Evolutionary conservation across 2,888 invertebrate species (phyloP).

Genomic region (Zhuqinia jingwanae): DNA sequence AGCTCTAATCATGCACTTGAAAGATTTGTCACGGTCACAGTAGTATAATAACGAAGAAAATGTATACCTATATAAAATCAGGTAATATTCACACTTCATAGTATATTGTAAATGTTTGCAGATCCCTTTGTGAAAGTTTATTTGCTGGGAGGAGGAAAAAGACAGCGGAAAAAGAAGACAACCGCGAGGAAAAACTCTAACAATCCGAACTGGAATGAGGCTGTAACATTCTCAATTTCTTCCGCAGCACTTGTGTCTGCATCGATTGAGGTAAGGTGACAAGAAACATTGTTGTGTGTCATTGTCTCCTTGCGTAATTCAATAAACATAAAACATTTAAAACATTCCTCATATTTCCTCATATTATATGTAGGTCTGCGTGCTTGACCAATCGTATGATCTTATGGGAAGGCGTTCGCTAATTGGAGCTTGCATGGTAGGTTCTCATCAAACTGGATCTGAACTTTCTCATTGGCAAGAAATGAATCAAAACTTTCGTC

Average conservation of each 20-base stretch:
- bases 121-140: conserved; percentile 95
- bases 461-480: conserved; percentile 94
- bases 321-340: too few species aligned
- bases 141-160: conserved; percentile 91
- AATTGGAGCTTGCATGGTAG: conserved; percentile 88
- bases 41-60: too few species aligned
- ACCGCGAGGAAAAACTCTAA: conserved; percentile 88
- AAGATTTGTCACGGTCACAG: too few species aligned
- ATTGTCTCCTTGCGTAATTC: too few species aligned
- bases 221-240: conserved; percentile 91
- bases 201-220: conserved; percentile 96
- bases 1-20: too few species aligned
- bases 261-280: conserved; percentile 87
- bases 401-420: conserved; percentile 84
- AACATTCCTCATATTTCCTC: too few species aligned
- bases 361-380: conserved; percentile 82
- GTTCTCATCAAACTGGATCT: conserved; percentile 85
- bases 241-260: conserved; percentile 88
- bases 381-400: conserved; percentile 85
- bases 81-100: not conserved
- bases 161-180: conserved; percentile 94
- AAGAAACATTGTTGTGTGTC: too few species aligned
- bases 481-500: conserved; percentile 91
- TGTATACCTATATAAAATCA: too few species aligned
- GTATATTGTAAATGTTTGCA: conserved; percentile 80